Base-by-base conservation (phyloP, 2,888 invertebrate genomes). In the Hyles lineata region DNA sequence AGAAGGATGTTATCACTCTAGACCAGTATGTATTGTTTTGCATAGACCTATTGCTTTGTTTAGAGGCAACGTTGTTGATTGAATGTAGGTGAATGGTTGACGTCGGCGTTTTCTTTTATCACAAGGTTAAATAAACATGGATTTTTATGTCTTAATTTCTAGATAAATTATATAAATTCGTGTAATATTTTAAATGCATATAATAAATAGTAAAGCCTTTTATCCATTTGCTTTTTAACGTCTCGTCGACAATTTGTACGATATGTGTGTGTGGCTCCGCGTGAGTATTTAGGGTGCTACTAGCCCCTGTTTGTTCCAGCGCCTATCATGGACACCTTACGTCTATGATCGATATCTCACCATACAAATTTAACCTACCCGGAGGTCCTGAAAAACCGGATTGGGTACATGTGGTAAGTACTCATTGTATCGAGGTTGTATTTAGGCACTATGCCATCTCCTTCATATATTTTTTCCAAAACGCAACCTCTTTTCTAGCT, bases 281-380 rank as follows among this genome's bases (percentile, higher is more conserved):
- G 71, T 76, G 82, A 89, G 88, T 82, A 90, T 86, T 87, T 87
- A 89, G 92, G 93, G 94, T 94, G 94, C 92, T 94, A 87, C 89
- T 93, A 94, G 94, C 92, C 88, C 92, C 90, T 93, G 88, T 93
- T 96, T 96, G 95, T 96, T 96, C 85, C 96, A 99, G 99, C 95
- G 99, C 99, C 74, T 99, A 99, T 96, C 99, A 99, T 94, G 99
- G 99, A 78, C 99, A 99, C 92, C 96, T 99, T 90, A 97, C 97
- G 74, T 97, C 99, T 76, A 96, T 98, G 92, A 99, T 99, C 95
- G 98, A 99, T 95, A 97, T 99, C 88, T 99, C 99, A 80, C 99
- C 99, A 73, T 99, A 99, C 96, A 99, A 99, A 95, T 98, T 99
- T 94, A 98, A 98, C 92, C 96, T 97, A 84, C 97, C 98, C 74